Percentiles rank a stretch among this genome's conserved stretches.
Conservation (phyloP, 2,113 vertebrate genomes). For the Callithrix jacchus region DNA sequence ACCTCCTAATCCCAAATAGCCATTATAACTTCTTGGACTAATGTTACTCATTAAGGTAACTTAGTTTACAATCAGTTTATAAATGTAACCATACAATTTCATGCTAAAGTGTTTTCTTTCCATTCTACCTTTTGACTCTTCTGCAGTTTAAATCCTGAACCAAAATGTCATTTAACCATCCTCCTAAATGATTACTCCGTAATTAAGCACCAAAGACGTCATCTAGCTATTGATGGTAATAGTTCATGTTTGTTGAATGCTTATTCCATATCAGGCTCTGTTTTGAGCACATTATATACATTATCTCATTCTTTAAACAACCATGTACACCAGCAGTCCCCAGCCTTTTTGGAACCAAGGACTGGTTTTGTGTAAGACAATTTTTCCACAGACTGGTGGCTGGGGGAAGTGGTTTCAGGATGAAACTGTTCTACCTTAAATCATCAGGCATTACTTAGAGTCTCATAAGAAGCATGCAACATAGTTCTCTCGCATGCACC, state of each 20-base stretch:
- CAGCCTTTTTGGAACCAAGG: no score
- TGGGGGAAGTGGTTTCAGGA: no score
- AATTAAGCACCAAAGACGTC: slow-evolving; percentile 32
- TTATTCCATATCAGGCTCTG: neutral
- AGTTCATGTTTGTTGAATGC: slow-evolving; percentile 13
- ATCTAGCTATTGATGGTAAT: neutral
- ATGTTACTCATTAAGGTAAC: neutral
- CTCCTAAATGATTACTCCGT: neutral
- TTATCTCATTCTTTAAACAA: neutral
- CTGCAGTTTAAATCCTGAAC: neutral
- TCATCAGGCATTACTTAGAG: no score
- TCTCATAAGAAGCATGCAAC: no score
- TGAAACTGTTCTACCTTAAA: no score
- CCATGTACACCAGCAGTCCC: neutral
- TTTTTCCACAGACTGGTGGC: no score
- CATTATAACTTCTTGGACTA: neutral
- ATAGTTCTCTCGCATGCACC: no score
- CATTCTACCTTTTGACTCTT: neutral
- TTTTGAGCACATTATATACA: neutral
- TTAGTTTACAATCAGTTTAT: neutral
- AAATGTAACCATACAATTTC: neutral
- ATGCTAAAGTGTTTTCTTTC: neutral
- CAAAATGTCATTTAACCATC: neutral
- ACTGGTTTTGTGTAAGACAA: no score
- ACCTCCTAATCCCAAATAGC: neutral